Base-by-base conservation (phyloP, 2,888 invertebrate species). In the Acleris literana region DNA sequence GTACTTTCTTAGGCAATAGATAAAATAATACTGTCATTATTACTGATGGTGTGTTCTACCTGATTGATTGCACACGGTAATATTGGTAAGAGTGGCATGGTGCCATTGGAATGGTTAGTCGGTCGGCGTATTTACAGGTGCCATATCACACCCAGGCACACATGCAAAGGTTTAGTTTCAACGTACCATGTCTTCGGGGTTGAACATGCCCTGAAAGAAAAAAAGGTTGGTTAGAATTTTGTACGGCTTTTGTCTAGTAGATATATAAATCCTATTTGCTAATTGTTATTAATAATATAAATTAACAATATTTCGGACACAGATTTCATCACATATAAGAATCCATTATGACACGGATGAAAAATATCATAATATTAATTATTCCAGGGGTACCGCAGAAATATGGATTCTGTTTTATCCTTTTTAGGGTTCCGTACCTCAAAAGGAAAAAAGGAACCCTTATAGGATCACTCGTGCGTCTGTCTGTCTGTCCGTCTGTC, bases 171-270 rank as follows among this genome's bases (percentile, higher is more conserved):
- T 78, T 69, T 77, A 75, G 70, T 74, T 79, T 89, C 90, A 86
- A 87, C 89, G 92, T 88, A 95, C 94, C 89, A 97, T 93, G 87
- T 97, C 97, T 63, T 97, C 97, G 29, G 97, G 96, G 86, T 96
- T 96, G 93, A 97, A 97, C 97, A 97, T 97, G 77, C 97, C 97
- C 96, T 96, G 92, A 43, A 94, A 94, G 80, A 75, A 80, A 84
- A 84, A 79, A 78, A 78, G 74, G 70, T 70, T 57, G 58, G 57
- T 64, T 59, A 57, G 57, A 54, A 29, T 6, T 18, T n/a, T 7
- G 6, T 46, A n/a, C 5, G 2, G 7, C n/a, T n/a, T 46, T 17
- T 39, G 13, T 39, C 39, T 39, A 39, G 13, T 13, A 9, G 7
- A n/a, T n/a, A 39, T 39, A 39, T 4, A 13, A 11, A 3, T 13